Conservation (phyloP, 1,140 invertebrate genomes). For the Drosophila pallidifrons region DNA sequence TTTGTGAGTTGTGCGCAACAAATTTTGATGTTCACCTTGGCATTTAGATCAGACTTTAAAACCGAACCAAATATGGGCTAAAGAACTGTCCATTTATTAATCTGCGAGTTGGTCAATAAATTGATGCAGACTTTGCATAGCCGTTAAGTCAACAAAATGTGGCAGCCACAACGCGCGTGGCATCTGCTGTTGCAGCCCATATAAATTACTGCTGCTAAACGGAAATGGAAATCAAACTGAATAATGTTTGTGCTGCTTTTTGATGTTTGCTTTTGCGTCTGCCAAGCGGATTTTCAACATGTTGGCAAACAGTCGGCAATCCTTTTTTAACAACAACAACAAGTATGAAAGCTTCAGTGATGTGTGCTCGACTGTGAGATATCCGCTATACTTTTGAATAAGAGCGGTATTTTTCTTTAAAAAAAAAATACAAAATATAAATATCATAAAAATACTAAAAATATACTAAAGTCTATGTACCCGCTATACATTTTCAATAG, state of each 20-base stretch:
- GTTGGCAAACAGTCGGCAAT: conserved; percentile 54
- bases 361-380: no score
- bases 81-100: conserved; percentile 50
- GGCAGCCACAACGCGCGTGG: conserved; percentile 22
- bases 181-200: conserved; percentile 45
- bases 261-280: conserved; percentile 62
- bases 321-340: background rate
- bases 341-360: no score
- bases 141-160: conserved; percentile 72
- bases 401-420: no score
- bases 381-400: no score
- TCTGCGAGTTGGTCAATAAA: conserved; percentile 50
- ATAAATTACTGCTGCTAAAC: conserved; percentile 76
- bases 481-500: no score
- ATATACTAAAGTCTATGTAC: no score
- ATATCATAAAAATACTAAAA: no score
- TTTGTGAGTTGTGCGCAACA: conserved; percentile 44
- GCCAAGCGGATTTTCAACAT: conserved; percentile 68
- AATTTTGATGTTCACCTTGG: conserved; percentile 63
- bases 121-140: conserved; percentile 76
- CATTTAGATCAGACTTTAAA: conserved; percentile 53
- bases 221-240: conserved; percentile 61
- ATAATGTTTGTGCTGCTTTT: conserved; percentile 16
- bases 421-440: no score
- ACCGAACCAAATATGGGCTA: conserved; percentile 52